Base-by-base conservation (phyloP, 2,113 vertebrate species). In the Sylvia atricapilla region DNA sequence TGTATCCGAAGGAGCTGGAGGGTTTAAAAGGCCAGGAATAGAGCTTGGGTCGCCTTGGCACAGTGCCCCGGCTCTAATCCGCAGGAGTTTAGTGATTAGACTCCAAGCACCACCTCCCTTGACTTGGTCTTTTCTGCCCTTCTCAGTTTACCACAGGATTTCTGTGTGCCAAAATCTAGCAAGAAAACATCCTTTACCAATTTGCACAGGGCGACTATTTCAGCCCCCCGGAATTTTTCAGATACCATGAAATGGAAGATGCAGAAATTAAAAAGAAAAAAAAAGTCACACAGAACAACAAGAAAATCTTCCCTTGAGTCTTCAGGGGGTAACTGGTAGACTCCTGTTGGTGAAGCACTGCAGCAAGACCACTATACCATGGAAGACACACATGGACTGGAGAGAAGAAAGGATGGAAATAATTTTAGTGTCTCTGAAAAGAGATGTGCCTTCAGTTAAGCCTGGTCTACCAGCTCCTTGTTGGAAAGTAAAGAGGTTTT, bases 11-110 rank as follows among this genome's bases (percentile, higher is more conserved):
- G 95, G 91, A 92, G 90, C 78, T 52, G 84, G 41, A 63, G 68
- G 63, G 68, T 63, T 96, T 92, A 85, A 63, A 86, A 58, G 77
- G 85, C 85, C 93, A 94, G 90, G 93, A 96, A 95, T 90, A 95
- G 94, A 92, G 88, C 92, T 9, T 18, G 79, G 83, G 72, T 72
- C 1, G 56, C 73, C 88, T 68, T 94, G 92, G 96, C 95, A n/a
- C 15, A 0, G 64, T 0, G 68, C 83, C 95, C 50, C 2, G 0
- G 4, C 76, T 56, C 69, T 97, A 96, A 97, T 90, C 90, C 37
- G 0, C 56, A 7, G 55, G 89, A 95, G 85, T 88, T 83, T 41
- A 92, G 85, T 10, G 95, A 96, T 97, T 97, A 96, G 82, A 75
- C 55, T 91, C 72, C 63, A 83, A 90, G 93, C 49, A 10, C 76